Evolutionary conservation across 2,888 invertebrate species (phyloP), one percentile per base, ranked within the genome.

Genomic region (Lymantria monacha): DNA sequence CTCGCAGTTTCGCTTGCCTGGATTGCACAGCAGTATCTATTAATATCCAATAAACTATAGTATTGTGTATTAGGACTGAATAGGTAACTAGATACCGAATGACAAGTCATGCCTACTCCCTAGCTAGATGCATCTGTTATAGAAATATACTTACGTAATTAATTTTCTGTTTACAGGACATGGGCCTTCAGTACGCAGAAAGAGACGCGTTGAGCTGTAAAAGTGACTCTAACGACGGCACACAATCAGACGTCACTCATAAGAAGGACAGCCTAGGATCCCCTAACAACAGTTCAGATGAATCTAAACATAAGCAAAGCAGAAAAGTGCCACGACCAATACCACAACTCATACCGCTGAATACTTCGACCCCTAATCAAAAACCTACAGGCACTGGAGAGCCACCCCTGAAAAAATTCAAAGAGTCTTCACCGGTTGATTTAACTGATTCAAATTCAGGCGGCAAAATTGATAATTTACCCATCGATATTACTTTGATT

Each of bases 261-360:
- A 77, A 69, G 56, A 83, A 70, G 63, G 83, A 84, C 47, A 74
- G 66, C 30, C 78, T 75, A 49, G 69, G 69, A 9, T 79, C 81
- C 31, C 77, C 76, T 3, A 72, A 65, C 46, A 66, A 67, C 33
- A 62, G 71, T 41, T 63, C 70, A 37, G 85, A 87, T 51, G 88
- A 86, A 42, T 55, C 65, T 10, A 85, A 75, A 60, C 67, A 81
- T 7, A 87, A 83, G 70, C 83, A 83, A 51, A 77, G 61, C 59
- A 81, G 78, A 63, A 89, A 83, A 67, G 73, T 78, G 44, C 84
- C 93, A 10, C 89, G 95, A 48, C 96, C 96, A 0, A 93, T 95
- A 62, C 96, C 96, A 46, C 95, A 95, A 79, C 92, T 96, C 43
- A 96, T 96, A 76, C 96, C 96, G 7, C 92, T 96, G 48, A 92